phyloP scores from a whole-genome alignment of 2,888 invertebrate species.

The Saturnia japonica region DNA sequence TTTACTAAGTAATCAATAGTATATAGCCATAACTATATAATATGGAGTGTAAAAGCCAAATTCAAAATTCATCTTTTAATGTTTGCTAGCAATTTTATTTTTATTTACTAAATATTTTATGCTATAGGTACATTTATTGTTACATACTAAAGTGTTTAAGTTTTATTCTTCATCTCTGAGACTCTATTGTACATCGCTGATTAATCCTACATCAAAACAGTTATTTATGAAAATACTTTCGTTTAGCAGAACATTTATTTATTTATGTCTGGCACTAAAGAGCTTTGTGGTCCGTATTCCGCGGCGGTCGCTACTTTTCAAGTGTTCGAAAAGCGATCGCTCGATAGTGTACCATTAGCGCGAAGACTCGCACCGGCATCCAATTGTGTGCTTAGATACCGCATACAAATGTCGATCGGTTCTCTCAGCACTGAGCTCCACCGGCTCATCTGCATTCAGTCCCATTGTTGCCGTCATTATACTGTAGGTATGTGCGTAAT shows the following conservation, averaged over 20 bases:
- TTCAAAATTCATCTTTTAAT: too few relatives aligned
- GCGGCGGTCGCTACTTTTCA: constrained; percentile 75
- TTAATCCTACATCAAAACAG: not conserved
- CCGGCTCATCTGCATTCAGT: constrained; percentile 79
- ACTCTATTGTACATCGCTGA: not conserved
- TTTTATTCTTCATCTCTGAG: too few relatives aligned
- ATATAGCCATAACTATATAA: too few relatives aligned
- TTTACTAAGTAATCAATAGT: too few relatives aligned
- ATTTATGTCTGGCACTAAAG: constrained; percentile 70
- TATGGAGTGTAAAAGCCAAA: too few relatives aligned
- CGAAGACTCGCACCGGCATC: constrained; percentile 80
- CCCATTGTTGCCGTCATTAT: constrained; percentile 80
- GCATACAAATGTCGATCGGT: constrained; percentile 81
- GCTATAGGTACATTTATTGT: too few relatives aligned
- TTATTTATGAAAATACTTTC: constrained; percentile 28
- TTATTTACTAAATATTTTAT: too few relatives aligned
- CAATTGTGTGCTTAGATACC: constrained; percentile 81
- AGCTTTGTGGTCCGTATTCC: constrained; percentile 72
- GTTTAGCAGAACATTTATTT: constrained; percentile 57
- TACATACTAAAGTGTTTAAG: too few relatives aligned
- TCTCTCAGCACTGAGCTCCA: constrained; percentile 48
- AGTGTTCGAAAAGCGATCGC: constrained; percentile 66
- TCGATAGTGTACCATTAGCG: constrained; percentile 81
- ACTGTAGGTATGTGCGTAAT: constrained; percentile 72
- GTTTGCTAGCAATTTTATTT: too few relatives aligned